Evolutionary conservation across 2,888 invertebrate species (phyloP).

Genomic region (Drosophila mayaguana): DNA sequence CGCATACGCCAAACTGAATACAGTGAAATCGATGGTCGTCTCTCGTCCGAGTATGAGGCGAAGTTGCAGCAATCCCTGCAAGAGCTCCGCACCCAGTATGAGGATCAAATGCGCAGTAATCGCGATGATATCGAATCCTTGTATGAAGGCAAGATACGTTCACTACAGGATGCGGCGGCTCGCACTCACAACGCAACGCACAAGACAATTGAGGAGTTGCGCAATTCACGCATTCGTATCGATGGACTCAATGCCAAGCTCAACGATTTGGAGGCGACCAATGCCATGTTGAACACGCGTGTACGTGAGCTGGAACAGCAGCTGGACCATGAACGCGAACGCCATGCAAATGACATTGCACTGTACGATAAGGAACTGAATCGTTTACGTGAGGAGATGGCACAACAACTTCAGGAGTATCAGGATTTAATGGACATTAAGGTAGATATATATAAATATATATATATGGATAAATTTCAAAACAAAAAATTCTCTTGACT

Average conservation of each 20-base stretch:
- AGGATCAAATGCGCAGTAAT: conserved; percentile 94
- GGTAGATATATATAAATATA: conserved; percentile 86
- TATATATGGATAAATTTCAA: too few species aligned
- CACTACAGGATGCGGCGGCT: conserved; percentile 89
- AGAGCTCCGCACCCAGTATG: conserved; percentile 96
- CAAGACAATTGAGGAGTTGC: conserved; percentile 92
- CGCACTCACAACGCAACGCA: conserved; percentile 90
- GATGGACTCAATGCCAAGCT: conserved; percentile 91
- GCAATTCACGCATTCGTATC: conserved; percentile 91
- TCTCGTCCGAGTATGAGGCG: conserved; percentile 96
- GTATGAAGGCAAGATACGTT: conserved; percentile 89
- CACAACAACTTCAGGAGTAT: conserved; percentile 95
- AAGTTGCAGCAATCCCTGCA: conserved; percentile 95
- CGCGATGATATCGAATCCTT: conserved; percentile 94
- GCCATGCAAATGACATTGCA: conserved; percentile 91
- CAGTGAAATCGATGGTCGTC: conserved; percentile 96
- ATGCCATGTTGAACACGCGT: conserved; percentile 87
- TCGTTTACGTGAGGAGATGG: conserved; percentile 93
- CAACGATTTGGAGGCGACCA: conserved; percentile 91
- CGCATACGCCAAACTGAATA: conserved; percentile 93
- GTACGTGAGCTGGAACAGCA: conserved; percentile 93
- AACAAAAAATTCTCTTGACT: not conserved
- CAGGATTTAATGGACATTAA: conserved; percentile 99
- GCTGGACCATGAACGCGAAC: conserved; percentile 91
- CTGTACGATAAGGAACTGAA: conserved; percentile 91